Evolutionary conservation across 2,797 vertebrate species (phyloP).

Genomic region (Amazonetta brasiliensis): DNA sequence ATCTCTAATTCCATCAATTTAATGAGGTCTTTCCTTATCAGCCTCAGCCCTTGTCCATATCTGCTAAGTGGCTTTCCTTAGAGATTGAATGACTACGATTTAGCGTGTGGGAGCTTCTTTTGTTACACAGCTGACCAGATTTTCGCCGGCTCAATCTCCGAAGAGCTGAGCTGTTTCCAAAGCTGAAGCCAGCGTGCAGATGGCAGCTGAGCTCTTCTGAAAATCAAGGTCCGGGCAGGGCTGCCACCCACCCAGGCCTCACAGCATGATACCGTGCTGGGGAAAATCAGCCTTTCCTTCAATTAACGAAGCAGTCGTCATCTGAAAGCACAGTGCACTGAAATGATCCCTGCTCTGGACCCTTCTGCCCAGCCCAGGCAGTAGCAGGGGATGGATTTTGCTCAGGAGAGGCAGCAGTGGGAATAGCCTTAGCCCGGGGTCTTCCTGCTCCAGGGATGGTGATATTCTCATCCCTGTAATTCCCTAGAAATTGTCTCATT

Average conservation of each 20-base stretch:
- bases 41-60: conserved; percentile 21
- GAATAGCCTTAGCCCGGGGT: background rate
- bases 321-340: background rate
- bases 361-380: background rate
- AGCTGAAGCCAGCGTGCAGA: background rate
- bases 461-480: too few relatives aligned
- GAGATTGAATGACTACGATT: background rate
- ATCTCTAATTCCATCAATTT: conserved; percentile 11
- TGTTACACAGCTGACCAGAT: conserved; percentile 11
- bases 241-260: background rate
- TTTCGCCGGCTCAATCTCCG: background rate
- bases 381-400: background rate
- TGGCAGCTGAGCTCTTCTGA: background rate
- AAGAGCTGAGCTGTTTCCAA: background rate
- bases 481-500: background rate
- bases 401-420: background rate
- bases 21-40: conserved; percentile 49
- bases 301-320: background rate
- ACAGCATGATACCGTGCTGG: background rate
- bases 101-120: conserved; percentile 13
- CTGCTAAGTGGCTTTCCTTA: conserved; percentile 41
- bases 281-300: background rate
- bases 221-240: background rate
- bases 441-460: background rate
- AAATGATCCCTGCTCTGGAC: background rate